These are phyloP conservation scores for Triplophysa rosa DNA, from an alignment of 2,113 vertebrate genomes.

Conservation along the genomic window DNA sequence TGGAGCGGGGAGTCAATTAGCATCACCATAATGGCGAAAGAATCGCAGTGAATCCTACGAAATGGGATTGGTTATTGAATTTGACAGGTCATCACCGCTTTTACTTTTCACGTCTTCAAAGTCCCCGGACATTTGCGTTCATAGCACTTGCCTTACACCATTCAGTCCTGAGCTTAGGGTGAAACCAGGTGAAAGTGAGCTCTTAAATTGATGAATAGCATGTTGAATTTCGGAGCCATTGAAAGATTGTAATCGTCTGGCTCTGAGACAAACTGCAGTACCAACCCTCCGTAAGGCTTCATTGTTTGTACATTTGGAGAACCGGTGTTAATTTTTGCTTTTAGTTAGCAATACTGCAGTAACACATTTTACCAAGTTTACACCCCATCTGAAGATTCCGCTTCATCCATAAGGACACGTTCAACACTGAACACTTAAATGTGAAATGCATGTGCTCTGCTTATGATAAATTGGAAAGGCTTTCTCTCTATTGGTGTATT, in stretches of 20 bases:
- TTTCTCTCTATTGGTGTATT: slow-evolving; percentile 21
- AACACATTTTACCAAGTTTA: no score
- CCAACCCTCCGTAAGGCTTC: background rate
- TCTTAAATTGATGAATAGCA: background rate
- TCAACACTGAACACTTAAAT: background rate
- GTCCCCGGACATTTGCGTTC: background rate
- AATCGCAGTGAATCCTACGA: background rate
- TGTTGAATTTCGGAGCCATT: background rate
- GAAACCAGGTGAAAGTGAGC: background rate
- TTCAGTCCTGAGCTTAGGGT: background rate
- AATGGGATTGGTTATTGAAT: slow-evolving; percentile 10
- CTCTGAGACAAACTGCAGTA: background rate
- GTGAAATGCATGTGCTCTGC: background rate
- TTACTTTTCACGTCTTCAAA: slow-evolving; percentile 12
- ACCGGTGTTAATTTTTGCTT: background rate
- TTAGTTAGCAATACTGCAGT: background rate
- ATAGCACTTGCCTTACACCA: background rate
- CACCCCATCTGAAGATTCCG: no score
- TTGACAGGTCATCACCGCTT: slow-evolving; percentile 28
- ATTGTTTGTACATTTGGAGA: background rate
- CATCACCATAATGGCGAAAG: slow-evolving; percentile 20
- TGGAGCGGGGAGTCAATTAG: slow-evolving; percentile 1
- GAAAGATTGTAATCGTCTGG: background rate
- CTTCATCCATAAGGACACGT: background rate
- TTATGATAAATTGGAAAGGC: slow-evolving; percentile 4